These are phyloP conservation scores for Lordiphosa stackelbergi DNA, from an alignment of 1,140 invertebrate species.

Conservation along the genomic window DNA sequence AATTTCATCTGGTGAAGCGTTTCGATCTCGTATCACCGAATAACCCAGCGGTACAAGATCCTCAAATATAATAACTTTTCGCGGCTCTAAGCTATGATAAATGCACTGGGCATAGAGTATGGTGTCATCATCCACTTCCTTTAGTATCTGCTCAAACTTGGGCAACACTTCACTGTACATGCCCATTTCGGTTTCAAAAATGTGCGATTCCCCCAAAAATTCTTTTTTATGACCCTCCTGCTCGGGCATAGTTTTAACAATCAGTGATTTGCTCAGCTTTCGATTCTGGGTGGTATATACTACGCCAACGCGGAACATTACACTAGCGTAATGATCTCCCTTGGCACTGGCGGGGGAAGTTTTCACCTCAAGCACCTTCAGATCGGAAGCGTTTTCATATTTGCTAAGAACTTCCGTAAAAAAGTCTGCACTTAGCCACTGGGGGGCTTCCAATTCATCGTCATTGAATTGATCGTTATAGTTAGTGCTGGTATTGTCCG, in stretches of 20 bases:
- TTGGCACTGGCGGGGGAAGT: slow-evolving; percentile 55
- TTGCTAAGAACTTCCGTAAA: slow-evolving; percentile 33
- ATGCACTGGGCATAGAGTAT: slow-evolving; percentile 29
- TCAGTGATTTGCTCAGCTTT: slow-evolving; percentile 35
- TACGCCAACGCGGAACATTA: slow-evolving; percentile 57
- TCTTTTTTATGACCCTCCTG: slow-evolving; percentile 57
- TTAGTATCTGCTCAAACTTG: slow-evolving; percentile 49
- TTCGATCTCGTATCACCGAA: slow-evolving; percentile 33
- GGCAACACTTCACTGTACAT: slow-evolving; percentile 60
- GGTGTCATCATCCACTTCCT: slow-evolving; percentile 26
- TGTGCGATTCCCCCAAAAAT: slow-evolving; percentile 26
- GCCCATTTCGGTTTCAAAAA: slow-evolving; percentile 59
- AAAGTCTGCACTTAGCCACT: slow-evolving; percentile 52
- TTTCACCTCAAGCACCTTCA: slow-evolving; percentile 30
- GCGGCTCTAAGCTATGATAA: slow-evolving; percentile 42
- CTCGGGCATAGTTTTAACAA: slow-evolving; percentile 68
- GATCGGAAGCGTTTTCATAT: slow-evolving; percentile 20
- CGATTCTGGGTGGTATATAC: slow-evolving; percentile 13
- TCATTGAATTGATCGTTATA: slow-evolving; percentile 30
- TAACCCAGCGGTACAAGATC: slow-evolving; percentile 48
- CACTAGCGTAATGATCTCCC: slow-evolving; percentile 69
- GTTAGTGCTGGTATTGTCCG: slow-evolving; percentile 3
- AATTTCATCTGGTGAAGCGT: slow-evolving; percentile 29
- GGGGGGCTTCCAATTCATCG: slow-evolving; percentile 55
- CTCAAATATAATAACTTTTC: slow-evolving; percentile 52